phyloP scores from a whole-genome alignment of 2,888 invertebrate species.

The Clanis bilineata region DNA sequence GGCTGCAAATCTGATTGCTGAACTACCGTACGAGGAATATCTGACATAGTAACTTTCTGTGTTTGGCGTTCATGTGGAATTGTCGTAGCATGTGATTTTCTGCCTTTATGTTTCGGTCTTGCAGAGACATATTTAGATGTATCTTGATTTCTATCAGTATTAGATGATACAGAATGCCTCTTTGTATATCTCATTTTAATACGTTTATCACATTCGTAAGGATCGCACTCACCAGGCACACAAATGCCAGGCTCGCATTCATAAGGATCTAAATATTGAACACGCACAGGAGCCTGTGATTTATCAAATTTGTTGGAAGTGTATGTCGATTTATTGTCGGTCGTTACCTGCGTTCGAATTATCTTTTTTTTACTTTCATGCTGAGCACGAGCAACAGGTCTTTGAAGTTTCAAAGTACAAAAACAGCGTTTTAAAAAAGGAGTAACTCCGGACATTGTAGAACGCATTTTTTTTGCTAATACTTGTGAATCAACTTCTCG shows the following conservation, averaged over 20 bases:
- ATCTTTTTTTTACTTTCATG: background rate
- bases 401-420: constrained; percentile 42
- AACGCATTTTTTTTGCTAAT: constrained; percentile 25
- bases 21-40: background rate
- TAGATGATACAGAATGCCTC: constrained; percentile 18
- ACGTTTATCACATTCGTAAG: constrained; percentile 37
- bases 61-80: background rate
- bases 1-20: background rate
- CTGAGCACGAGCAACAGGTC: background rate
- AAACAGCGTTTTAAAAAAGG: constrained; percentile 44
- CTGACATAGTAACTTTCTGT: background rate
- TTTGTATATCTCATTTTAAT: constrained; percentile 31
- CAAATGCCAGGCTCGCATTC: constrained; percentile 48
- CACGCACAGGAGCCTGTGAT: background rate
- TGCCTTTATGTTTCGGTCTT: constrained; percentile 17
- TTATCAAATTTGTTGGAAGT: constrained; percentile 2
- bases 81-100: constrained; percentile 18
- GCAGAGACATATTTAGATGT: constrained; percentile 18
- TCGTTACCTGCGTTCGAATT: background rate
- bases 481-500: constrained; percentile 33
- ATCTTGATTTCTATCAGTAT: constrained; percentile 21
- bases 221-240: constrained; percentile 42
- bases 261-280: constrained; percentile 32
- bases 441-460: constrained; percentile 28
- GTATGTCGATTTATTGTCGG: constrained; percentile 8